phyloP scores from a whole-genome alignment of 2,113 vertebrate species.

The Tupaia tana region DNA sequence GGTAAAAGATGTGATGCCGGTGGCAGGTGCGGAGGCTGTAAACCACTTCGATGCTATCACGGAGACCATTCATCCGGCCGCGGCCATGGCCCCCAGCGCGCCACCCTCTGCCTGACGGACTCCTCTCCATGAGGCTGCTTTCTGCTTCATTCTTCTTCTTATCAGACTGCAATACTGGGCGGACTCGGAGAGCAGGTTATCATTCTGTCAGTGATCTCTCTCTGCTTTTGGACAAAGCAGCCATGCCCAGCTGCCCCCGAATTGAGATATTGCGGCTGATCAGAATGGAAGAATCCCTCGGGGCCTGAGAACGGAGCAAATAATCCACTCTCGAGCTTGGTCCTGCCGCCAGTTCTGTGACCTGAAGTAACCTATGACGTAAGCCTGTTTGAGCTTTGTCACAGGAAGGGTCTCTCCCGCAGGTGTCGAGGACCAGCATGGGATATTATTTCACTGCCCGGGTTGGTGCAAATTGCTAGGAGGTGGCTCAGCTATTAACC shows the following conservation, averaged over 20 bases:
- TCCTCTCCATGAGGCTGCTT: accelerated
- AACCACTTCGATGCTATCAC: accelerated
- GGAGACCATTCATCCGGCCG: background rate
- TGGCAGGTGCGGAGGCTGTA: accelerated
- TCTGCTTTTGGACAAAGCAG: background rate
- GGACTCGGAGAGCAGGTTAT: background rate
- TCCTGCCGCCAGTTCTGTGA: background rate
- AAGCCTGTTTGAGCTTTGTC: accelerated
- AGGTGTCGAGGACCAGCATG: accelerated
- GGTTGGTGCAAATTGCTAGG: accelerated
- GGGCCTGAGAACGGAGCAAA: background rate
- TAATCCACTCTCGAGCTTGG: background rate
- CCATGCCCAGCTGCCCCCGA: background rate
- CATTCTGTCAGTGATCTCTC: background rate
- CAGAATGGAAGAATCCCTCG: background rate
- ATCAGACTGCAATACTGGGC: too few species aligned
- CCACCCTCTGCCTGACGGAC: background rate
- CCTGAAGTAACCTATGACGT: accelerated
- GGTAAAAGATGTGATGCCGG: background rate
- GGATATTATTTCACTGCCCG: accelerated
- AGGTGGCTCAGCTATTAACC: accelerated
- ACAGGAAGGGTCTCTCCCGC: accelerated
- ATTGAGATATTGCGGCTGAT: background rate
- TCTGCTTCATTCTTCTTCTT: background rate
- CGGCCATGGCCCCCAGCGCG: too few species aligned